Base-by-base conservation (phyloP, 2,113 vertebrate genomes). In the Monopterus albus region DNA sequence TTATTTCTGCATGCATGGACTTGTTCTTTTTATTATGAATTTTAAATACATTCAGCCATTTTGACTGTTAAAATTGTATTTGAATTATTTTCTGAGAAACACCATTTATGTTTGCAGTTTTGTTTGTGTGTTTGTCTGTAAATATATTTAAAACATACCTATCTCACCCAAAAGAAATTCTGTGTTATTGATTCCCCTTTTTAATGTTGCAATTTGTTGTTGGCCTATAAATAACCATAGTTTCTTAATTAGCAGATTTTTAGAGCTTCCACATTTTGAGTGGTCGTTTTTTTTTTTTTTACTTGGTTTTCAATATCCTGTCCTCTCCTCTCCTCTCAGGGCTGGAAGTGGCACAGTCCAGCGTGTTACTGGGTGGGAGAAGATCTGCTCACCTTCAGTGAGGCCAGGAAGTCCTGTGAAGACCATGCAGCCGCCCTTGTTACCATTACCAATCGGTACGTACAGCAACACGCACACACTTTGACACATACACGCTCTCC, bases 281-380 rank as follows among this genome's bases (percentile, higher is more conserved):
- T n/a, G n/a, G n/a, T n/a, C n/a, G n/a, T n/a, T n/a, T n/a, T n/a
- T n/a, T n/a, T n/a, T n/a, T n/a, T n/a, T n/a, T n/a, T n/a, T n/a
- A n/a, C n/a, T n/a, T n/a, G n/a, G n/a, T n/a, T n/a, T n/a, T n/a
- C n/a, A n/a, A n/a, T n/a, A n/a, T 39, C 9, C 20, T 18, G 38
- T 31, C 10, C 20, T 50, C 29, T 10, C n/a, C 7, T 20, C 29
- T 43, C n/a, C 21, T 39, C 17, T 52, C 74, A 99, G 97, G 96
- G 96, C 61, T 98, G 97, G 97, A 98, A 95, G 36, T 98, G 96
- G 96, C 97, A 98, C 88, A 97, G 94, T 89, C 95, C 97, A 8
- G 94, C 96, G 14, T 99, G 97, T 90, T 98, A 96, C 85, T 96
- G 94, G 94, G 92, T 98, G 40, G 95, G 95, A 0, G 96, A 98